Conservation (phyloP, 2,797 vertebrate genomes). For the Helicolenus hilgendorfi region DNA sequence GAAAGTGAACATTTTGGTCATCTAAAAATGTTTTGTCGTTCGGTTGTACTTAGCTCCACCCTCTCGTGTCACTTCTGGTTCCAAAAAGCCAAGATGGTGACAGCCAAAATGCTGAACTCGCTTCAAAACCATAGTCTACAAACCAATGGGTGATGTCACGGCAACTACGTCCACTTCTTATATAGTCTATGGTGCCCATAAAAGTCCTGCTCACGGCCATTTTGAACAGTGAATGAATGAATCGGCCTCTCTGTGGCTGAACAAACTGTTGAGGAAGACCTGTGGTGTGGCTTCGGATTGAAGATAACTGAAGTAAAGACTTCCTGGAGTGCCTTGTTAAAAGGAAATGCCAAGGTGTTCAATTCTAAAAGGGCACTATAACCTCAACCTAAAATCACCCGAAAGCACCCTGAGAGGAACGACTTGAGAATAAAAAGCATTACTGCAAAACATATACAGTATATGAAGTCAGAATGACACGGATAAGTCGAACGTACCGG, state of each 20-base stretch:
- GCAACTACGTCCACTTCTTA: too few relatives aligned
- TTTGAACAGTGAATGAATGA: not conserved
- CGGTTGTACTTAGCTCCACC: too few relatives aligned
- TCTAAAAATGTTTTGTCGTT: too few relatives aligned
- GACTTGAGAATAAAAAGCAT: not conserved
- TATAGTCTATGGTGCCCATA: not conserved
- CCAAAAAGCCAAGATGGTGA: too few relatives aligned
- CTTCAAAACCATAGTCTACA: too few relatives aligned
- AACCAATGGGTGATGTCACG: too few relatives aligned
- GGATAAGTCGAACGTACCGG: too few relatives aligned
- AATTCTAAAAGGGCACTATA: not conserved
- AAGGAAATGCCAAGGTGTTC: slow-evolving; percentile 11
- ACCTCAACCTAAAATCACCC: not conserved
- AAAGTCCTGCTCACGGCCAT: not conserved
- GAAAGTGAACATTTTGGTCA: too few relatives aligned
- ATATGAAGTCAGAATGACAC: not conserved
- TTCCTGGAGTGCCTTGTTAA: slow-evolving; percentile 1
- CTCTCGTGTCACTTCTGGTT: too few relatives aligned
- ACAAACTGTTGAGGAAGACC: not conserved
- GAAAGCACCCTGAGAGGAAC: not conserved
- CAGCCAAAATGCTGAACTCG: too few relatives aligned
- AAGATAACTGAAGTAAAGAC: slow-evolving; percentile 2
- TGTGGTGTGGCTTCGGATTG: not conserved
- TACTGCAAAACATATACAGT: not conserved
- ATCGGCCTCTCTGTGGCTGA: not conserved